Percentiles rank a stretch among this genome's conserved stretches.
Evolutionary conservation across 2,113 vertebrate genomes (phyloP).

Genomic region (Tympanuchus pallidicinctus): DNA sequence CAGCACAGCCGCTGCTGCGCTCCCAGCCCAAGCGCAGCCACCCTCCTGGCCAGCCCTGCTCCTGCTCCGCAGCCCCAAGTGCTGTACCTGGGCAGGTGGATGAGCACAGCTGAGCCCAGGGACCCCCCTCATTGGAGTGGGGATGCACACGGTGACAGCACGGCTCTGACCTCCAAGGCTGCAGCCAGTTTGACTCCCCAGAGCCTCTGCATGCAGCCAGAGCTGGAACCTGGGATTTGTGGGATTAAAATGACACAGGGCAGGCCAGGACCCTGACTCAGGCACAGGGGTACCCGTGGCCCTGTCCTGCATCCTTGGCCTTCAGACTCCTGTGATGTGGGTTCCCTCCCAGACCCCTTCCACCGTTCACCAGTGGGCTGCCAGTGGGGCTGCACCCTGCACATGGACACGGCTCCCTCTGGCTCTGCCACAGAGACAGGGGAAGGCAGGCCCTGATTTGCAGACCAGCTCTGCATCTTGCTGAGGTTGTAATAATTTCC

Average conservation of each 20-base stretch:
- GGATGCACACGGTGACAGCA: background rate
- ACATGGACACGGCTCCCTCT: background rate
- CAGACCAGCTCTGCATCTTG: background rate
- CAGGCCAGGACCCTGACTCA: background rate
- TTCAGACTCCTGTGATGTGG: background rate
- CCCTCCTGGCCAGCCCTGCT: too few relatives aligned
- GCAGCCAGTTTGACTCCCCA: background rate
- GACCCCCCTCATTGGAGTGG: background rate
- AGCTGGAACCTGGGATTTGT: background rate
- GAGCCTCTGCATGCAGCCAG: background rate
- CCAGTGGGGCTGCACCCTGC: background rate
- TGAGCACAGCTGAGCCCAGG: background rate
- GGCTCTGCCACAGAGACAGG: background rate
- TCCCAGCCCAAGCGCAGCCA: too few relatives aligned
- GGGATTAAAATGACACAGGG: background rate
- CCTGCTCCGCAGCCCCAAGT: too few relatives aligned
- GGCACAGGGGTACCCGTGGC: background rate
- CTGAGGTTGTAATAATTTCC: background rate
- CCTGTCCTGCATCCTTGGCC: background rate
- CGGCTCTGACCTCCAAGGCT: background rate
- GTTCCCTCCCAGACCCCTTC: background rate
- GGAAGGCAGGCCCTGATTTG: background rate
- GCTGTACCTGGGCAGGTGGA: background rate
- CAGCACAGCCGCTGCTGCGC: too few relatives aligned
- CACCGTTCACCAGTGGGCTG: background rate